These are phyloP conservation scores for Xiphophorus hellerii DNA, from an alignment of 2,113 vertebrate genomes.

Conservation along the genomic window DNA sequence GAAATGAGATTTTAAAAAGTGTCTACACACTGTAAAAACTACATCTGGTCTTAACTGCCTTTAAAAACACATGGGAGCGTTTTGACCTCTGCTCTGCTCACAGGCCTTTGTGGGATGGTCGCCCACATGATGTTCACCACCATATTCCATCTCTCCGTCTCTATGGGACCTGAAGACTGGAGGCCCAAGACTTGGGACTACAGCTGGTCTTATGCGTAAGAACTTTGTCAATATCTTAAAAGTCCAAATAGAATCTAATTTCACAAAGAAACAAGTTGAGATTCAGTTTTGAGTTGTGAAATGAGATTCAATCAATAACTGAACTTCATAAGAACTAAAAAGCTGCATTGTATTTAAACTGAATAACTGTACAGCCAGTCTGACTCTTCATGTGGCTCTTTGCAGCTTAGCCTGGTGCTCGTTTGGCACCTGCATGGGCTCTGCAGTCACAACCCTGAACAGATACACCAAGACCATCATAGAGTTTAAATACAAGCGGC, in stretches of 20 bases:
- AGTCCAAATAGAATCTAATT: not conserved
- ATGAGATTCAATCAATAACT: too few relatives aligned
- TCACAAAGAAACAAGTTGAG: not conserved
- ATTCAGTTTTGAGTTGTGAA: not conserved
- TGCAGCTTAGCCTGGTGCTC: constrained; percentile 89
- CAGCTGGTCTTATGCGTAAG: constrained; percentile 94
- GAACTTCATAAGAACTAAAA: not conserved
- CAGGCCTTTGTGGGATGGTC: constrained; percentile 95
- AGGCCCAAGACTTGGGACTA: constrained; percentile 97
- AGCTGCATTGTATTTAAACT: not conserved
- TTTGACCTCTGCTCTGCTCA: not conserved
- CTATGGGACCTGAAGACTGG: constrained; percentile 95
- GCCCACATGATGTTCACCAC: constrained; percentile 99
- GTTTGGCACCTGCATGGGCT: constrained; percentile 91
- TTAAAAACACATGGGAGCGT: too few relatives aligned
- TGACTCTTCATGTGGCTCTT: not conserved
- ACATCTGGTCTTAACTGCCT: too few relatives aligned
- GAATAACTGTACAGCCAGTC: not conserved
- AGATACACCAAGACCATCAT: constrained; percentile 87
- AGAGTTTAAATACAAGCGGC: constrained; percentile 87
- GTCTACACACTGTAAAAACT: too few relatives aligned
- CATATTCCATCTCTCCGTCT: constrained; percentile 93
- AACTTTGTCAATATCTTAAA: not conserved
- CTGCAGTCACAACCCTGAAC: constrained; percentile 86
- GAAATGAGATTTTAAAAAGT: too few relatives aligned